Conservation (phyloP, 2,113 vertebrate genomes). For the Speoplatyrhinus poulsoni region DNA sequence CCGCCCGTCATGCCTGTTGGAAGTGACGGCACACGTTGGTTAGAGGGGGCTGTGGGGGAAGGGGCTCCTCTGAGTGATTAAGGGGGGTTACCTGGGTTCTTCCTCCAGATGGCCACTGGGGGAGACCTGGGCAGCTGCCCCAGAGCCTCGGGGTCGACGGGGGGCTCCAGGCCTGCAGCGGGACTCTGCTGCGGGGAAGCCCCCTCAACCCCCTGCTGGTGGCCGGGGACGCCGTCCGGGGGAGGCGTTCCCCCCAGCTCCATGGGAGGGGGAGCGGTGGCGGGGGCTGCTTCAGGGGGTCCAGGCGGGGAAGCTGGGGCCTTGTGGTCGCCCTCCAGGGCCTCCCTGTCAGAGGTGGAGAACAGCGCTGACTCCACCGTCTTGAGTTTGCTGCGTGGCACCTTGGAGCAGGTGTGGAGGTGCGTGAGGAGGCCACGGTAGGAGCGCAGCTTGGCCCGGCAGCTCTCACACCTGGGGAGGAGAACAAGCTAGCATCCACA, state of each 20-base stretch:
- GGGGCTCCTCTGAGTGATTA: not conserved
- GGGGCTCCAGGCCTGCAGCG: too few relatives aligned
- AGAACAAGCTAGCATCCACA: not conserved
- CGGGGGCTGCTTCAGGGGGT: not conserved
- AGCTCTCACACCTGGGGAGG: constrained; percentile 87
- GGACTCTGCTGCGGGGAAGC: too few relatives aligned
- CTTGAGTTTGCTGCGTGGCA: constrained; percentile 71
- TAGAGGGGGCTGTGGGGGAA: not conserved
- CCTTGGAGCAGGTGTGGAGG: constrained; percentile 90
- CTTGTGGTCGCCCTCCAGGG: not conserved
- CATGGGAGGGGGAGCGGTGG: not conserved
- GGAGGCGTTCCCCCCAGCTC: not conserved
- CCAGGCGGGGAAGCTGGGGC: not conserved
- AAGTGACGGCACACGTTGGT: not conserved
- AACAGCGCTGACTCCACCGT: constrained; percentile 2
- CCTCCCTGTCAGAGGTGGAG: not conserved
- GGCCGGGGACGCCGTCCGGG: constrained; percentile 17
- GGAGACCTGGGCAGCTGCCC: constrained; percentile 62
- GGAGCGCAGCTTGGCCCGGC: constrained; percentile 87
- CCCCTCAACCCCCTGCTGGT: too few relatives aligned
- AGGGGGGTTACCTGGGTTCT: constrained; percentile 83
- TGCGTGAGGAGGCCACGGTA: constrained; percentile 93
- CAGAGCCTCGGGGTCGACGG: constrained; percentile 17
- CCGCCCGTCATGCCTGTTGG: constrained; percentile 77
- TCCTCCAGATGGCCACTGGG: constrained; percentile 83